Percentiles rank a stretch among this genome's conserved stretches.
Evolutionary conservation across 1,140 invertebrate species (phyloP).

Genomic region (Aphelenchoides fujianensis): DNA sequence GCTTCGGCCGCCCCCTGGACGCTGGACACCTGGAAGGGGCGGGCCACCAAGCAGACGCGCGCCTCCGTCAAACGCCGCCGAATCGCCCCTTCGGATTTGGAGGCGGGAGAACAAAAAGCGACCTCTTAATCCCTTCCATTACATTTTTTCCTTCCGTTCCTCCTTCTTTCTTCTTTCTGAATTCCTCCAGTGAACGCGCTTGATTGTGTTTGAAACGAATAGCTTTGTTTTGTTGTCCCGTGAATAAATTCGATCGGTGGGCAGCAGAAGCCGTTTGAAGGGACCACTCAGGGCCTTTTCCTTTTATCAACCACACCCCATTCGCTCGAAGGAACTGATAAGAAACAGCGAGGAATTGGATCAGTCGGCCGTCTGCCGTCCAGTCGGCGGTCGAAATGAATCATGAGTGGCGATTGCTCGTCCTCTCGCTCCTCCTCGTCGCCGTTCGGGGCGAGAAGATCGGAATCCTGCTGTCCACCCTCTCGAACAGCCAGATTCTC

Average conservation of each 20-base stretch:
- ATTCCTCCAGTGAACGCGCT: not conserved
- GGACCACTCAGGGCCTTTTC: too few species aligned
- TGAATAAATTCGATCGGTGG: not conserved
- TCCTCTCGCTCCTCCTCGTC: not conserved
- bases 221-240: not conserved
- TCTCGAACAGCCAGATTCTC: constrained; percentile 17
- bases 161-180: too few species aligned
- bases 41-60: not conserved
- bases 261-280: too few species aligned
- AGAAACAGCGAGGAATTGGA: not conserved
- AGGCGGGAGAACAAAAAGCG: not conserved
- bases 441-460: not conserved
- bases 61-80: not conserved
- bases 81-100: constrained; percentile 8
- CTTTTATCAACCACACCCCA: not conserved
- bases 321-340: not conserved
- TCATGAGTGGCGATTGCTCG: not conserved
- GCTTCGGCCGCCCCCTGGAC: constrained; percentile 56
- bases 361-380: not conserved
- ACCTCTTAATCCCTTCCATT: too few species aligned
- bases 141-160: too few species aligned
- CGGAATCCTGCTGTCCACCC: constrained; percentile 13
- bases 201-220: not conserved
- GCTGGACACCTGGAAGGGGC: constrained; percentile 26
- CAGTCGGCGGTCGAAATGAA: not conserved